Evolutionary conservation across 92 coral and sea anemone genomes (phyloP), one percentile per base, ranked within the genome.

Genomic region (Blastomussa wellsi): DNA sequence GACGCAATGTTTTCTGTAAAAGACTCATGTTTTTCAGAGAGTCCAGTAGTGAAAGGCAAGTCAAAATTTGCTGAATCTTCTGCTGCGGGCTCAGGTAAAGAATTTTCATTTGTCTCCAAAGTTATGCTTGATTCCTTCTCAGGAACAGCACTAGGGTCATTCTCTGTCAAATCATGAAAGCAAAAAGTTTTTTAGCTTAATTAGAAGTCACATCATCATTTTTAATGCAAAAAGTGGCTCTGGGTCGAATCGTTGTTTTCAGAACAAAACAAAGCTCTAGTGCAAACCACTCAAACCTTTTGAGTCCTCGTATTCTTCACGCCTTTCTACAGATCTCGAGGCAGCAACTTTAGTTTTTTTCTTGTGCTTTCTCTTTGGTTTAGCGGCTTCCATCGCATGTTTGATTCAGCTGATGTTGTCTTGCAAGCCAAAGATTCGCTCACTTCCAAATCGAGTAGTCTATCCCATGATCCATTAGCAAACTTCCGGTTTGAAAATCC

Each of bases 311-410:
- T 29, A 38, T 29, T 29, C 51, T 82, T 71, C 81, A 28, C 47
- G n/a, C 55, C 17, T 62, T 28, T 80, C 86, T 36, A 80, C 32
- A 69, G 83, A 29, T 81, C 73, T 28, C 19, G 87, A 52, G 22
- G 69, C 57, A 19, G 65, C 59, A 71, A 86, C 88, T 82, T 94
- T 97, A 76, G 86, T 51, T 89, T 94, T 94, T 82, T 88, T 94
- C 72, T 90, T 91, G 81, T 87, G 95, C 68, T 97, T 97, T 76
- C 89, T 93, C 87, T 87, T 91, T 26, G 98, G 95, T 82, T 91
- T 95, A 29, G 90, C 97, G 31, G 98, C 99, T 86, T 97, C 99
- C 98, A 95, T 95, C 64, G 84, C 92, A 91, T 88, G 77, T 76
- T 88, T 74, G 38, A 60, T 47, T 39, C 79, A 74, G 60, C 87